Conservation (phyloP, 2,113 vertebrate species). For the Notothenia coriiceps region DNA sequence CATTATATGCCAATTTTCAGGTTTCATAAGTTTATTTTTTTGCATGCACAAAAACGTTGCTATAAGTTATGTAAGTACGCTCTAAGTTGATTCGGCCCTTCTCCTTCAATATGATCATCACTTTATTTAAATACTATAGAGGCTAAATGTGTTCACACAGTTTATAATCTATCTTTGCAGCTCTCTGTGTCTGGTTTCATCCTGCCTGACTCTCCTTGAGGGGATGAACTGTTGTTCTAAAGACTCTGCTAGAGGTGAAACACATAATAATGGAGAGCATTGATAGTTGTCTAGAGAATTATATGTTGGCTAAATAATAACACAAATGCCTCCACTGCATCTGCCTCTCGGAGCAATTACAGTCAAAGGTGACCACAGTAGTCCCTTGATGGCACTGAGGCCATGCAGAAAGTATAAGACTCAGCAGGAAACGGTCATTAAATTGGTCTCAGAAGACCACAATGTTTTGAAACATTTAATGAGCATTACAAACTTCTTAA, state of each 20-base stretch:
- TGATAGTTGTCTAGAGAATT: not conserved
- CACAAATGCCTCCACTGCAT: not conserved
- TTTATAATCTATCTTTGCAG: not conserved
- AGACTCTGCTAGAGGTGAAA: not conserved
- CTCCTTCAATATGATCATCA: not conserved
- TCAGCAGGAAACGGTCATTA: no score
- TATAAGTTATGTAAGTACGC: no score
- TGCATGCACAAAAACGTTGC: no score
- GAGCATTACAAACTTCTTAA: not conserved
- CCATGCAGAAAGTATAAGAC: no score
- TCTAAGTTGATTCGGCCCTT: not conserved
- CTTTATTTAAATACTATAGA: no score
- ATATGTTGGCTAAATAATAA: not conserved
- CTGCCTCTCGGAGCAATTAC: not conserved
- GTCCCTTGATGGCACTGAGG: no score
- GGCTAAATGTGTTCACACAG: not conserved
- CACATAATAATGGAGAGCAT: not conserved
- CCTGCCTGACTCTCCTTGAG: not conserved
- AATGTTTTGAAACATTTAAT: conserved; percentile 25
- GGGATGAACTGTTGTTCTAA: not conserved
- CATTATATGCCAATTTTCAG: no score
- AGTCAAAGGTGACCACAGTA: not conserved
- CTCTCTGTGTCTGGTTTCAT: not conserved
- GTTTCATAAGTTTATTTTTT: no score
- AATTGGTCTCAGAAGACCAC: no score